Base-by-base conservation (phyloP, 2,797 vertebrate genomes). In the Galago senegalensis region DNA sequence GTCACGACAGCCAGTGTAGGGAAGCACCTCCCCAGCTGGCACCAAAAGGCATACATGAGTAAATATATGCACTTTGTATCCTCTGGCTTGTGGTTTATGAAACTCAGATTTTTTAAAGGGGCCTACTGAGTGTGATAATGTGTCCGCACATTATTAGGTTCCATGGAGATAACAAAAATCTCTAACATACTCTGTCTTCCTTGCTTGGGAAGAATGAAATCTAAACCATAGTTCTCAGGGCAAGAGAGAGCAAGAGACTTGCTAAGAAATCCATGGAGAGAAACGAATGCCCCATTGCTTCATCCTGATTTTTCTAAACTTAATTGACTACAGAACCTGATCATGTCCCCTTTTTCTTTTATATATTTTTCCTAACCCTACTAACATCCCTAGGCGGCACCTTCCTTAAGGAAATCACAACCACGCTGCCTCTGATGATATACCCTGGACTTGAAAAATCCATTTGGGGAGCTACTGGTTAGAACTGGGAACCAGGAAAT, bases 31-130 rank as follows among this genome's bases (percentile, higher is more conserved):
- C 58, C 67, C 29, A 60, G 21, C 43, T 80, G 75, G 34, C 43
- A 65, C 43, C 49, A n/a, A 80, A 94, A 81, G 10, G 49, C 43
- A 73, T 86, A 94, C 85, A 21, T 56, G n/a, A 81, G 40, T 91
- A 40, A 61, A 69, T 29, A 53, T 14, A 7, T 56, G 1, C 1
- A 11, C 20, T 31, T 60, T 65, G 84, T 27, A 56, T 77, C 29
- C 31, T 94, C 72, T 34, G 53, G 73, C 27, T 37, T 49, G 34
- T 40, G 20, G 20, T 94, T 76, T 56, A 31, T 5, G 10, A n/a
- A 65, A 61, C 43, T 80, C 21, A 87, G 43, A 43, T 60, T 67
- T 65, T 67, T 72, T 56, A 73, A 85, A 88, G 23, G 0, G 4
- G 3, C 3, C 11, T 63, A 37, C 23, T 31, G 60, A 77, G 37